Evolutionary conservation across 2,113 vertebrate genomes (phyloP), one percentile per base, ranked within the genome.

Genomic region (Corythornis cristatus): DNA sequence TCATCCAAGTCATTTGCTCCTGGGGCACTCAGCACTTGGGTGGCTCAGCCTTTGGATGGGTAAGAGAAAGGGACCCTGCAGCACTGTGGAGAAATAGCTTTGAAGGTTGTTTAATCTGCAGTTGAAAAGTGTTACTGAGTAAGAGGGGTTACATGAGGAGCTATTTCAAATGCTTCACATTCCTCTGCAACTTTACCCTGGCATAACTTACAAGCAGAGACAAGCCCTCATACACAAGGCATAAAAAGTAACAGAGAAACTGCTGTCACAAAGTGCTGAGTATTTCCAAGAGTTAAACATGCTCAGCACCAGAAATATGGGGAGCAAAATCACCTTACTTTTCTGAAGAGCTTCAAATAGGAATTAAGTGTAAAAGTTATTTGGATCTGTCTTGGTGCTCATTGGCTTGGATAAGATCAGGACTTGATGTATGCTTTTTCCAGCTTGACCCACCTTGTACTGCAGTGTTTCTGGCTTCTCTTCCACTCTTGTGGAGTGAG

Each of bases 51-150:
- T 50, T 13, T 1, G 9, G 35, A 19, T 26, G n/a, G 40, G 23
- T 15, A 13, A 26, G 57, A n/a, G 65, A 8, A 1, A 4, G 0
- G 6, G 48, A 12, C 61, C 0, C 1, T 5, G 71, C 61, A 42
- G 31, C 0, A 0, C 73, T 3, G 3, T 57, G 20, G 37, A 46
- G 33, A 37, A 80, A 46, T 5, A 42, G 40, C 77, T 84, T 6
- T 11, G 33, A 31, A 18, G 46, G 11, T 14, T 33, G 65, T 20
- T 65, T 58, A 22, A 84, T 78, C 79, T 57, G 42, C 42, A 67
- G 56, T 35, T 46, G 67, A 83, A 64, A 66, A 70, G 42, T 17
- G 73, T 66, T 26, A 7, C 78, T 37, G 54, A 74, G 54, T 60
- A 25, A 53, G 35, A 75, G 17, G 35, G 56, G 51, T 91, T 89